A percentile compares a stretch with the other conserved stretches of the same genome.
Evolutionary conservation across 2,797 vertebrate genomes (phyloP).

Genomic region (Sebastiscus tertius): DNA sequence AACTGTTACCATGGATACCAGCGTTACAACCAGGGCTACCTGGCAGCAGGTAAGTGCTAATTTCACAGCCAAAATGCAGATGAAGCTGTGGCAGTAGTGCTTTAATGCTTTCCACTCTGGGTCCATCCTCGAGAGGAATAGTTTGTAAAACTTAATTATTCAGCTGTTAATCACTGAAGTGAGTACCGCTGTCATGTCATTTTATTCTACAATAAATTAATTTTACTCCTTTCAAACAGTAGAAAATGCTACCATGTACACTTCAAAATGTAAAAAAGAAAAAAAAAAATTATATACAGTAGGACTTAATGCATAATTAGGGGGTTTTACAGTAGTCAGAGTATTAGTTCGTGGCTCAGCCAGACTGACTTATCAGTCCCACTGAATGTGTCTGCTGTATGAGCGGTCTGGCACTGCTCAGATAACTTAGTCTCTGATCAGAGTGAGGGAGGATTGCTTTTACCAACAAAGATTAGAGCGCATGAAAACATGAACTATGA

Average conservation of each 20-base stretch:
- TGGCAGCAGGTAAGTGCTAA: slow-evolving; percentile 82
- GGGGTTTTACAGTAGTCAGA: neutral
- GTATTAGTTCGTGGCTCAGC: neutral
- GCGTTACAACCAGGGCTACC: slow-evolving; percentile 66
- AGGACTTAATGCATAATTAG: neutral
- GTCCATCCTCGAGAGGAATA: neutral
- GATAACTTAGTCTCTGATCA: slow-evolving; percentile 24
- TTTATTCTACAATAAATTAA: neutral
- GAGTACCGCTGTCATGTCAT: neutral
- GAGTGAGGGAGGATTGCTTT: slow-evolving; percentile 30
- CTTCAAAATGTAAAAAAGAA: too few relatives aligned
- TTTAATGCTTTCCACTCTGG: neutral
- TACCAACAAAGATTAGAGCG: slow-evolving; percentile 51
- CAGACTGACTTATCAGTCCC: slow-evolving; percentile 32
- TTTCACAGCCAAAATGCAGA: slow-evolving; percentile 5
- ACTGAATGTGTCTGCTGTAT: slow-evolving; percentile 34
- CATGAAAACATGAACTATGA: slow-evolving; percentile 38
- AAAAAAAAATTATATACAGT: too few relatives aligned
- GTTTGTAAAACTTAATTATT: neutral
- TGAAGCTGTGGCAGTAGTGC: neutral
- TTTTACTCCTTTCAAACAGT: neutral
- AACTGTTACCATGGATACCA: slow-evolving; percentile 82
- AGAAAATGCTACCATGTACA: neutral
- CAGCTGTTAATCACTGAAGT: neutral
- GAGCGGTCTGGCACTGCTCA: slow-evolving; percentile 29